These are phyloP conservation scores for Dione juno DNA, from an alignment of 2,888 invertebrate genomes.

Conservation along the genomic window DNA sequence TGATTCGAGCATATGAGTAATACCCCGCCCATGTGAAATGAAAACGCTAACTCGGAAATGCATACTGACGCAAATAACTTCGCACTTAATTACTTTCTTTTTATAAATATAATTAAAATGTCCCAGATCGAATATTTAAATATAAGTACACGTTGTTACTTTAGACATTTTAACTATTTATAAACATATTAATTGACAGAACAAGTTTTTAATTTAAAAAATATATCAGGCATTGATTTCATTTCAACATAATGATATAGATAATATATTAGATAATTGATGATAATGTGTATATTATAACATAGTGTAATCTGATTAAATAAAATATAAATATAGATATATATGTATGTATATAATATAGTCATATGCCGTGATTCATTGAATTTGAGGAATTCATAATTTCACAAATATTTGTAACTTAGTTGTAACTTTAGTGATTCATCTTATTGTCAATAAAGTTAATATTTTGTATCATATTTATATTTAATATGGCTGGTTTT, in stretches of 20 bases:
- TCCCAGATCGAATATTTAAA: neutral
- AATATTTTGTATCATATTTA: neutral
- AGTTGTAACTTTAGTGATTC: constrained; percentile 7
- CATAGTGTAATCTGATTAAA: neutral
- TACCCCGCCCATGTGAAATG: constrained; percentile 38
- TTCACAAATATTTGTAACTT: neutral
- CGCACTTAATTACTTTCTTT: neutral
- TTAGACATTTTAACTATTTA: neutral
- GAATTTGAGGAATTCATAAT: constrained; percentile 2
- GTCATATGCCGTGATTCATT: neutral
- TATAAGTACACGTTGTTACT: neutral
- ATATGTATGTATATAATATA: neutral
- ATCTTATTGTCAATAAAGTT: neutral
- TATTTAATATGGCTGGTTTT: neutral
- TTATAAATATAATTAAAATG: neutral
- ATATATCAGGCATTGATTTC: neutral
- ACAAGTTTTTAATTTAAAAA: constrained; percentile 3
- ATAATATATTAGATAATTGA: constrained; percentile 13
- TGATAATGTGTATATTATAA: neutral
- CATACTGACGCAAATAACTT: constrained; percentile 28
- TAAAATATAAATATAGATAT: neutral
- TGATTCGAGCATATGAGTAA: constrained; percentile 33
- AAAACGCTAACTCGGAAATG: constrained; percentile 12
- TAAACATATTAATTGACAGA: neutral
- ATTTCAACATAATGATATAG: neutral